These are phyloP conservation scores for Tribolium castaneum DNA, from an alignment of 1,140 invertebrate genomes.

Conservation along the genomic window DNA sequence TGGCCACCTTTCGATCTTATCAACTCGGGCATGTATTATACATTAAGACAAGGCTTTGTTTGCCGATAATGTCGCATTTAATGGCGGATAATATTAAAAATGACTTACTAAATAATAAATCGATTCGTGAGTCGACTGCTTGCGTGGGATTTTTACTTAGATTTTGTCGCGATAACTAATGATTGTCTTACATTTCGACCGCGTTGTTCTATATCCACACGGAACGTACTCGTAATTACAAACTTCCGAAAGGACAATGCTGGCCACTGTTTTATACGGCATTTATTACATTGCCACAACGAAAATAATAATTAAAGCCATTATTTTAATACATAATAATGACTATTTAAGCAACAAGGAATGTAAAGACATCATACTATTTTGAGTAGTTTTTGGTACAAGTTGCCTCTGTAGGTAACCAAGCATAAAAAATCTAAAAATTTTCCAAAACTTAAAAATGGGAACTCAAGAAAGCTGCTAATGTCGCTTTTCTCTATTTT, in stretches of 20 bases:
- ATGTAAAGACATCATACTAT: no score
- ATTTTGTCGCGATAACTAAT: slow-evolving; percentile 47
- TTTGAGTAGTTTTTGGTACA: no score
- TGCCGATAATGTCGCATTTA: slow-evolving; percentile 53
- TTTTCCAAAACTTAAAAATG: no score
- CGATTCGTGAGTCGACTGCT: slow-evolving; percentile 47
- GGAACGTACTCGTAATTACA: slow-evolving; percentile 4
- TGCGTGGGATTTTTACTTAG: slow-evolving; percentile 51
- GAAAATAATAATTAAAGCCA: background rate
- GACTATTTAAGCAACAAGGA: no score
- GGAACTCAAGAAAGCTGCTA: no score
- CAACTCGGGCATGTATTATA: slow-evolving; percentile 46
- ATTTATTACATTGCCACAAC: background rate
- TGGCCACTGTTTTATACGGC: background rate
- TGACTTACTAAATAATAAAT: slow-evolving; percentile 58
- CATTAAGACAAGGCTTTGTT: slow-evolving; percentile 55
- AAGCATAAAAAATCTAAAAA: no score
- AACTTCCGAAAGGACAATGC: background rate
- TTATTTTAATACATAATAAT: no score
- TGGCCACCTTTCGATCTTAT: slow-evolving; percentile 42
- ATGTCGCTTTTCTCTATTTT: no score
- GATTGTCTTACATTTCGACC: slow-evolving; percentile 47
- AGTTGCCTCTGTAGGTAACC: no score
- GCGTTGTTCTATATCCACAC: background rate
- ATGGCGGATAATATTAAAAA: slow-evolving; percentile 55